phyloP scores from a whole-genome alignment of 2,888 invertebrate species.

The Cistogaster globosa region DNA sequence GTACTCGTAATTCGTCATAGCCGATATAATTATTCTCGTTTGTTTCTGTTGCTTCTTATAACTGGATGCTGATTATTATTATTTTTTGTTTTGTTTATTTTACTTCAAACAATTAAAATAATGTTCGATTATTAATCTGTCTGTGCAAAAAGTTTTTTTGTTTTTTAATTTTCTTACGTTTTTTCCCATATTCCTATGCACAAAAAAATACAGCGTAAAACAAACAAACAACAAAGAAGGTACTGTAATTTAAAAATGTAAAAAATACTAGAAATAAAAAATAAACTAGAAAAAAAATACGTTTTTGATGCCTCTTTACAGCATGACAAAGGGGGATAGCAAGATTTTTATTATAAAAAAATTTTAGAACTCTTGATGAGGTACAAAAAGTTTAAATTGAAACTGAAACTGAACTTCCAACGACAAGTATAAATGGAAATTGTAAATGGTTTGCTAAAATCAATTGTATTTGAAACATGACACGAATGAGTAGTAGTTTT shows the following conservation, averaged over 20 bases:
- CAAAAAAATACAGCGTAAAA: conserved; percentile 32
- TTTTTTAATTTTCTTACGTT: conserved; percentile 54
- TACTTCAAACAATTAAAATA: conserved; percentile 45
- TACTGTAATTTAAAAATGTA: too few relatives aligned
- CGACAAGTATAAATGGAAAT: conserved; percentile 67
- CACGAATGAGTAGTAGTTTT: conserved; percentile 57
- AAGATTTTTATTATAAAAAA: conserved; percentile 7
- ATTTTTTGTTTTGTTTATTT: conserved; percentile 1
- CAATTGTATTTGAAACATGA: conserved; percentile 66
- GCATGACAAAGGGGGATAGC: conserved; percentile 20
- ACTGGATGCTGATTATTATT: conserved; percentile 11
- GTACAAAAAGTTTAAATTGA: conserved; percentile 32
- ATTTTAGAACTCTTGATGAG: conserved; percentile 56
- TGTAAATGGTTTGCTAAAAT: conserved; percentile 49
- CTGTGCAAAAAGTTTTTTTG: neutral
- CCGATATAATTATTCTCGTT: neutral
- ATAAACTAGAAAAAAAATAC: neutral
- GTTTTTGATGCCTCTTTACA: neutral
- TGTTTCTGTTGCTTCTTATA: neutral
- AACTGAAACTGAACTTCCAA: conserved; percentile 34
- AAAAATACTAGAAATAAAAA: conserved; percentile 15
- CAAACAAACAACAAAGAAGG: conserved; percentile 2
- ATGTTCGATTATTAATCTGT: conserved; percentile 54
- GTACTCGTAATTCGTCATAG: neutral
- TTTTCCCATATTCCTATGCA: conserved; percentile 74